Conservation (phyloP, 2,888 invertebrate species). For the Poecilus cupreus region DNA sequence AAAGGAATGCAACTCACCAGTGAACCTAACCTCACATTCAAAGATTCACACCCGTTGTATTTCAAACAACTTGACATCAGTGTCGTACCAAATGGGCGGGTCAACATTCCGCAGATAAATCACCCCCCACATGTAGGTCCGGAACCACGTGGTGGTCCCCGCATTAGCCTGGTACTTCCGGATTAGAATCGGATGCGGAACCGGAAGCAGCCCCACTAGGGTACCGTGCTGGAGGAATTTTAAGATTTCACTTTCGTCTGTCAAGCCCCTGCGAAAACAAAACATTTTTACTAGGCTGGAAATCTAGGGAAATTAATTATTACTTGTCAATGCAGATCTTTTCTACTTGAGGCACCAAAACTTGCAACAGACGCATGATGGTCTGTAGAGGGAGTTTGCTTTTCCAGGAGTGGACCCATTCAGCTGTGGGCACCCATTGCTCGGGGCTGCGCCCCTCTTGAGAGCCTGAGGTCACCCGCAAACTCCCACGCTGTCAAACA, state of each 20-base stretch:
- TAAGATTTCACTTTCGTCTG: slow-evolving; percentile 99
- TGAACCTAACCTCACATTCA: not conserved
- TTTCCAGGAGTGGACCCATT: slow-evolving; percentile 98
- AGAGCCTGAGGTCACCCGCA: slow-evolving; percentile 75
- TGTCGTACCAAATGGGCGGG: slow-evolving; percentile 99
- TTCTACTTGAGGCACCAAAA: slow-evolving; percentile 99
- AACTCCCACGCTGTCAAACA: slow-evolving; percentile 76
- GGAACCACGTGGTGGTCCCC: slow-evolving; percentile 99
- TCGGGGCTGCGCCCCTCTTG: slow-evolving; percentile 66
- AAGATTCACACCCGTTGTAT: slow-evolving; percentile 88
- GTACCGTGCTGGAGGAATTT: slow-evolving; percentile 99
- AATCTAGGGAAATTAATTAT: slow-evolving; percentile 61
- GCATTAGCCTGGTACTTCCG: slow-evolving; percentile 99
- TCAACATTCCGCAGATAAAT: slow-evolving; percentile 98
- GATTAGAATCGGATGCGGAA: slow-evolving; percentile 99
- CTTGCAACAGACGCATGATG: slow-evolving; percentile 98
- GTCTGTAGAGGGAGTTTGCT: slow-evolving; percentile 98
- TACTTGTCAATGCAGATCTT: slow-evolving; percentile 99
- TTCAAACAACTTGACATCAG: slow-evolving; percentile 98
- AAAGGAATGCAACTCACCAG: not conserved
- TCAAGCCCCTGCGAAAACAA: slow-evolving; percentile 91
- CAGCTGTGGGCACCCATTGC: slow-evolving; percentile 93
- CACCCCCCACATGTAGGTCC: slow-evolving; percentile 99
- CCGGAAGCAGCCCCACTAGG: slow-evolving; percentile 96
- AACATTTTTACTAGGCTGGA: too few species aligned